A percentile compares a stretch with the other conserved stretches of the same genome.
phyloP scores from a whole-genome alignment of 2,888 invertebrate genomes.

The Cylindroiulus punctatus region DNA sequence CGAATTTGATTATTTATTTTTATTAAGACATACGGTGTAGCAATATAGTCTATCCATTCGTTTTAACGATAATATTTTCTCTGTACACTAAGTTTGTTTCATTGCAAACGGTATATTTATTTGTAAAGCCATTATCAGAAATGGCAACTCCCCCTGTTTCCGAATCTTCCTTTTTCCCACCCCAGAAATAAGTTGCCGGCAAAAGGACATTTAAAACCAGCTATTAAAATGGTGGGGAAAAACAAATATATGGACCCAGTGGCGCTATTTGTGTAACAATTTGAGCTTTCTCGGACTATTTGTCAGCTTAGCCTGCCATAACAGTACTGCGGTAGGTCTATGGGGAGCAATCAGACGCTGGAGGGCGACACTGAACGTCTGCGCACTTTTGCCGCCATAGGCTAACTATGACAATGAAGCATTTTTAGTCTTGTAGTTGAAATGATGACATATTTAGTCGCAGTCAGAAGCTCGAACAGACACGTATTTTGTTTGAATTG shows the following conservation, averaged over 20 bases:
- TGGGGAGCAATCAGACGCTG: background rate
- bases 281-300: background rate
- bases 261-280: background rate
- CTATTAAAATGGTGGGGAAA: slow-evolving; percentile 22
- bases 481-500: background rate
- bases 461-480: no score
- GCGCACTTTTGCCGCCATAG: background rate
- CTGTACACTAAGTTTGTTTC: background rate
- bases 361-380: background rate
- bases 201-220: background rate
- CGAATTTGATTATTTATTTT: no score
- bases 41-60: no score
- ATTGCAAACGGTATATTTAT: background rate
- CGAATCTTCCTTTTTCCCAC: background rate
- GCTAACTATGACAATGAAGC: no score
- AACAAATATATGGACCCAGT: background rate
- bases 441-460: no score
- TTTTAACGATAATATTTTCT: no score
- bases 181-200: background rate
- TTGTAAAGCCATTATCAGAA: background rate
- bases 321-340: background rate
- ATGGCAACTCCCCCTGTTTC: background rate
- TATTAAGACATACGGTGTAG: no score
- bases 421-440: no score
- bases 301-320: background rate